A percentile compares a stretch with the other conserved stretches of the same genome.
phyloP scores from a whole-genome alignment of 2,113 vertebrate species.

The Vombatus ursinus region DNA sequence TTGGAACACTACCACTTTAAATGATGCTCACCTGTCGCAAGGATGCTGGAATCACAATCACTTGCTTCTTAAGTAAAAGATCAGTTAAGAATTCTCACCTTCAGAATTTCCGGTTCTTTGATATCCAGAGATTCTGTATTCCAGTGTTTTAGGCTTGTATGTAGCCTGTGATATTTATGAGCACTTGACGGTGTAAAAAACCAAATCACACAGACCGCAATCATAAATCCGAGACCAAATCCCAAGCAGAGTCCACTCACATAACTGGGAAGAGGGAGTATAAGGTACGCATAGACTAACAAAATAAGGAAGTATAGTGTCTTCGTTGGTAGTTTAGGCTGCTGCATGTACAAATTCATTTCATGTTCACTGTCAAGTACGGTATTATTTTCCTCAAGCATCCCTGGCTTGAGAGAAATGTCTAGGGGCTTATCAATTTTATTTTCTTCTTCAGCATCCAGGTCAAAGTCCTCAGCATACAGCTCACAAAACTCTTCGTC shows the following conservation, averaged over 20 bases:
- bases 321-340: conserved; percentile 87
- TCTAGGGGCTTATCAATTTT: conserved; percentile 80
- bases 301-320: conserved; percentile 89
- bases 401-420: conserved; percentile 61
- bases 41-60: neutral
- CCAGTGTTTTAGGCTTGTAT: conserved; percentile 78
- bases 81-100: conserved; percentile 83
- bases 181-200: conserved; percentile 88
- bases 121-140: conserved; percentile 89
- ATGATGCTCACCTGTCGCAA: neutral
- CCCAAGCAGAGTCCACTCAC: conserved; percentile 91
- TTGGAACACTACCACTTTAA: neutral
- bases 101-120: conserved; percentile 94
- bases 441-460: conserved; percentile 88
- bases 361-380: conserved; percentile 87
- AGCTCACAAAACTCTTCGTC: conserved; percentile 98
- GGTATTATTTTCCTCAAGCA: conserved; percentile 78
- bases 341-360: conserved; percentile 78
- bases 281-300: conserved; percentile 93
- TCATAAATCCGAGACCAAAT: conserved; percentile 92
- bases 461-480: conserved; percentile 93
- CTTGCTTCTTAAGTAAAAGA: conserved; percentile 14
- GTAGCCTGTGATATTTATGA: conserved; percentile 76
- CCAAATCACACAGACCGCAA: conserved; percentile 94
- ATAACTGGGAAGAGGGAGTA: conserved; percentile 93